These are phyloP conservation scores for Dicerorhinus sumatrensis DNA, from an alignment of 2,113 vertebrate species.

Conservation along the genomic window DNA sequence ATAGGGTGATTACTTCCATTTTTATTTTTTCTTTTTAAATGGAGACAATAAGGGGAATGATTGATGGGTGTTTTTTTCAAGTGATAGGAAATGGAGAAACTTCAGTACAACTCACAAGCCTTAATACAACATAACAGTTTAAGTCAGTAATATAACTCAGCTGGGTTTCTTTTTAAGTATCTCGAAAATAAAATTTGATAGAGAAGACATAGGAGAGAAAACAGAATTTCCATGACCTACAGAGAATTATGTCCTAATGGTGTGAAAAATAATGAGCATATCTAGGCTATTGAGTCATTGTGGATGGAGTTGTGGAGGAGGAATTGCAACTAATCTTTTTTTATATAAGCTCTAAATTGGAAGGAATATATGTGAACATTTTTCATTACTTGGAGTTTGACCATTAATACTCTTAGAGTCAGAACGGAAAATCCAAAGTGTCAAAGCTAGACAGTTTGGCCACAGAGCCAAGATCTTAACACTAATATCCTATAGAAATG, in stretches of 20 bases:
- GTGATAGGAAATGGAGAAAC: slow-evolving; percentile 9
- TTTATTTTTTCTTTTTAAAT: background rate
- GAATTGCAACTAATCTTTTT: background rate
- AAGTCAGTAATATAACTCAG: background rate
- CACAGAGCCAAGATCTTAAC: background rate
- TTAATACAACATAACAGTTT: background rate
- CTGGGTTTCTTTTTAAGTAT: slow-evolving; percentile 45
- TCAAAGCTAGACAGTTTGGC: background rate
- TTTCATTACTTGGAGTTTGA: background rate
- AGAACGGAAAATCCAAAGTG: background rate
- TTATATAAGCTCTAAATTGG: background rate
- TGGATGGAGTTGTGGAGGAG: background rate
- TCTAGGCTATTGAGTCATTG: background rate
- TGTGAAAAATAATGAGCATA: background rate
- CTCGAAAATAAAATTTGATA: slow-evolving; percentile 46
- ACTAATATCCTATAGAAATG: background rate
- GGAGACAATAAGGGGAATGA: background rate
- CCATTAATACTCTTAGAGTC: background rate
- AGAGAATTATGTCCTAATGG: background rate
- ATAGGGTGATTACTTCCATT: background rate
- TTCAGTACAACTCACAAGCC: background rate
- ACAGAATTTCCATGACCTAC: background rate
- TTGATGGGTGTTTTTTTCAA: background rate
- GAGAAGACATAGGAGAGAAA: background rate
- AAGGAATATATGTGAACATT: background rate